Evolutionary conservation across 2,113 vertebrate genomes (phyloP).

Genomic region (Corydoras sp.): DNA sequence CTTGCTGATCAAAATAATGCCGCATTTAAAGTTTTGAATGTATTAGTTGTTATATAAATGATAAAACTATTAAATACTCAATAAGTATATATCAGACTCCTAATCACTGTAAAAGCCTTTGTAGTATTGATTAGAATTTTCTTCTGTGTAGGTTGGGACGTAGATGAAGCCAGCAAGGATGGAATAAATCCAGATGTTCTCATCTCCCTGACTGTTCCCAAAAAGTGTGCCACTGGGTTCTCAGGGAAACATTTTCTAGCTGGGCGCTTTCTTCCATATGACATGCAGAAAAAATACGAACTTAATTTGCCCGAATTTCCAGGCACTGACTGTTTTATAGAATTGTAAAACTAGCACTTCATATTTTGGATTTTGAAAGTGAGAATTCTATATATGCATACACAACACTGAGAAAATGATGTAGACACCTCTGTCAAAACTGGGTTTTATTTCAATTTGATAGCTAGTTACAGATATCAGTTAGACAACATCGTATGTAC

Average conservation of each 20-base stretch:
- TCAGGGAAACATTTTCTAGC: conserved; percentile 88
- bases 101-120: too few relatives aligned
- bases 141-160: conserved; percentile 74
- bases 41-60: too few relatives aligned
- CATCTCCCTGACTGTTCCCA: conserved; percentile 84
- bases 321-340: conserved; percentile 82
- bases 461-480: too few relatives aligned
- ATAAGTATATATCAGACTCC: too few relatives aligned
- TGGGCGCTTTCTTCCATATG: conserved; percentile 86
- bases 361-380: conserved; percentile 40
- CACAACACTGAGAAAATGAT: too few relatives aligned
- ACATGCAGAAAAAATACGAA: conserved; percentile 88
- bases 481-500: too few relatives aligned
- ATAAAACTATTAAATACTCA: too few relatives aligned
- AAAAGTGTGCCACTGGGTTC: conserved; percentile 78
- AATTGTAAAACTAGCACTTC: conserved; percentile 64
- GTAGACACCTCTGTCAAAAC: too few relatives aligned
- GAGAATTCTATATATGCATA: conserved; percentile 40
- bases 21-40: too few relatives aligned
- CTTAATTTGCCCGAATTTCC: conserved; percentile 81
- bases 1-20: too few relatives aligned
- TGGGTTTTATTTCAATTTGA: too few relatives aligned
- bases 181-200: conserved; percentile 85
- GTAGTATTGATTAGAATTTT: not conserved
- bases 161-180: conserved; percentile 66